These are phyloP conservation scores for Drosophila paulistorum DNA, from an alignment of 1,140 invertebrate species.

Conservation along the genomic window DNA sequence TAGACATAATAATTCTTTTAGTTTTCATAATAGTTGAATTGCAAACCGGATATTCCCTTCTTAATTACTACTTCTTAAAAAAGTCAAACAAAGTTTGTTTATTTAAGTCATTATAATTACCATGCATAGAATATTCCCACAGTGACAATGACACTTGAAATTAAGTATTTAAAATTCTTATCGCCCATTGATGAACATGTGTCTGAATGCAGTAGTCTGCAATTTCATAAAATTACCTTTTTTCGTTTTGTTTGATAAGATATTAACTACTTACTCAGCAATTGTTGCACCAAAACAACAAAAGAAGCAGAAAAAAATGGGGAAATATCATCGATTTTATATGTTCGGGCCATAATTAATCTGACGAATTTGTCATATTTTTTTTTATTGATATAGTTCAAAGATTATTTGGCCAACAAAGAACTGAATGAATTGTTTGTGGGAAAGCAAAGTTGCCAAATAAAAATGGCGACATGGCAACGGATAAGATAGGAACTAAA, in stretches of 20 bases:
- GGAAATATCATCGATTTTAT: neutral
- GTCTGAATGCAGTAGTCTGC: neutral
- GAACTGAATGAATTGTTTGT: neutral
- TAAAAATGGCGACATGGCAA: neutral
- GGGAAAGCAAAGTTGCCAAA: neutral
- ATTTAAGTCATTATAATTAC: neutral
- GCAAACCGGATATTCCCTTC: too few species aligned
- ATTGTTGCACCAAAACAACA: neutral
- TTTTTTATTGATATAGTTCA: neutral
- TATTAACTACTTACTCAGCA: constrained; percentile 4
- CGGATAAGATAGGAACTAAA: constrained; percentile 9
- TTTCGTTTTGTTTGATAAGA: neutral
- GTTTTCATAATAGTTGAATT: too few species aligned
- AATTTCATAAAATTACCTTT: neutral
- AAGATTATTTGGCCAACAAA: constrained; percentile 3
- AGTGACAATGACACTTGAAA: neutral
- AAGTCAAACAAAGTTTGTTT: too few species aligned
- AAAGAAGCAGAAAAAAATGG: neutral
- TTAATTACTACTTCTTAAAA: too few species aligned
- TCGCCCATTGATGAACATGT: neutral
- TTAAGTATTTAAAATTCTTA: constrained; percentile 1
- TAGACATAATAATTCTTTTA: too few species aligned
- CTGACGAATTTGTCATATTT: neutral
- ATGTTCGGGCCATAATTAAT: neutral
- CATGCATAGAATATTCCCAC: neutral